These are phyloP conservation scores for Sminthurides aquaticus DNA, from an alignment of 2,888 invertebrate species.

Conservation along the genomic window DNA sequence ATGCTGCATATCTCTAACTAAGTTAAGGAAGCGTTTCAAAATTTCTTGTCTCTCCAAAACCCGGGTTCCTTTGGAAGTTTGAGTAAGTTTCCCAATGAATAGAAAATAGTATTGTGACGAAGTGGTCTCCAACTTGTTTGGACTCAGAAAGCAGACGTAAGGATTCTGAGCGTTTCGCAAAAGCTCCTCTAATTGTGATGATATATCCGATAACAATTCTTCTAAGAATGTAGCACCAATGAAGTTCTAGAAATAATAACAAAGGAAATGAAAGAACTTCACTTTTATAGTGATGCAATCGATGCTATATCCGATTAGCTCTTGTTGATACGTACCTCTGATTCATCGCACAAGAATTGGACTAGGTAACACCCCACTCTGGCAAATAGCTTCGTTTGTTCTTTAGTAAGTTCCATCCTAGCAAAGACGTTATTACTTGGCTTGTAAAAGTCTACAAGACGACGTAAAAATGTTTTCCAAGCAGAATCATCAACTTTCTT, in stretches of 20 bases:
- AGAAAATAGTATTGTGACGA: constrained; percentile 92
- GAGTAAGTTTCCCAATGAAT: constrained; percentile 72
- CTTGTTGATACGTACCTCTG: constrained; percentile 52
- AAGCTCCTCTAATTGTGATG: constrained; percentile 60
- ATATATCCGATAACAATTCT: constrained; percentile 73
- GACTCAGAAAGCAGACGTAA: constrained; percentile 80
- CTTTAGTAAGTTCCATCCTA: constrained; percentile 64
- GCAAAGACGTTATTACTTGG: constrained; percentile 84
- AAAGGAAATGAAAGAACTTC: not conserved
- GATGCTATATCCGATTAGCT: not conserved
- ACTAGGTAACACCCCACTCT: constrained; percentile 58
- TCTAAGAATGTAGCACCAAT: constrained; percentile 53
- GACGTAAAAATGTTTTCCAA: constrained; percentile 61
- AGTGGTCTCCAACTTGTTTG: constrained; percentile 77
- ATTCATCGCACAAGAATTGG: constrained; percentile 62
- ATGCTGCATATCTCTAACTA: constrained; percentile 61
- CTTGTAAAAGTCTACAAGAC: constrained; percentile 74
- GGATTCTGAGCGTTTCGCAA: constrained; percentile 67
- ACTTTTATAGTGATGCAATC: no score
- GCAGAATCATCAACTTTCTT: constrained; percentile 60
- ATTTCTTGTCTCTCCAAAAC: constrained; percentile 66
- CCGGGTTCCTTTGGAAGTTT: constrained; percentile 52
- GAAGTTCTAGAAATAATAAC: constrained; percentile 31
- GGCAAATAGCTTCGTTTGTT: constrained; percentile 47
- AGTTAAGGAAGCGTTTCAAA: constrained; percentile 29